phyloP scores from a whole-genome alignment of 2,888 invertebrate genomes.

The Eilema sororculum region DNA sequence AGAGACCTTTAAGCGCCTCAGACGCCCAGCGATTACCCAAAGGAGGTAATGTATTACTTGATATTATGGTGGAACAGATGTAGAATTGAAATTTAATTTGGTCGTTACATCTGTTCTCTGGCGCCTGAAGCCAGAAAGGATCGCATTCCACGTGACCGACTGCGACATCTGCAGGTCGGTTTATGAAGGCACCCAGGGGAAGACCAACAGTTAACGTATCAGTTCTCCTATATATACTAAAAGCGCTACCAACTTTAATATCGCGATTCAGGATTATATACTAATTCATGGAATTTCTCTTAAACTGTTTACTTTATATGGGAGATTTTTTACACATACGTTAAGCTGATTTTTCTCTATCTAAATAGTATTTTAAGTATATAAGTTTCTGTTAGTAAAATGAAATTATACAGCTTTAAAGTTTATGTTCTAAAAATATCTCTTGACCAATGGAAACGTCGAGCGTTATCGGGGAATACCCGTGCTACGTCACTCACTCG shows the following conservation, averaged over 20 bases:
- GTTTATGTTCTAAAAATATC: background rate
- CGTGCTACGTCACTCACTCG: background rate
- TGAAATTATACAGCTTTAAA: background rate
- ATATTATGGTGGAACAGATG: background rate
- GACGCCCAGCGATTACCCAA: slow-evolving; percentile 22
- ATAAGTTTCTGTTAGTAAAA: slow-evolving; percentile 10
- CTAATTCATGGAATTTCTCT: background rate
- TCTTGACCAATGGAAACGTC: background rate
- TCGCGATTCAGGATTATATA: slow-evolving; percentile 14
- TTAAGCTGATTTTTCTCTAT: background rate
- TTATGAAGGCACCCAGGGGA: slow-evolving; percentile 18
- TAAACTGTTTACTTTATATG: background rate
- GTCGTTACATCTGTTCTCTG: background rate
- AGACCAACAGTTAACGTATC: slow-evolving; percentile 10
- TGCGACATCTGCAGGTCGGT: slow-evolving; percentile 16
- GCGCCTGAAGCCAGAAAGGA: slow-evolving; percentile 16
- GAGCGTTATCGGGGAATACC: background rate
- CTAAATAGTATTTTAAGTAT: background rate
- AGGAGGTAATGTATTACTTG: background rate
- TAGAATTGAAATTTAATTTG: background rate
- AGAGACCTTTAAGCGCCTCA: slow-evolving; percentile 20
- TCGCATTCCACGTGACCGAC: slow-evolving; percentile 8
- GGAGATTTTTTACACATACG: background rate
- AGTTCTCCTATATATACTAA: slow-evolving; percentile 14
- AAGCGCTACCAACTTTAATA: background rate